These are phyloP conservation scores for Aeoliscus strigatus DNA, from an alignment of 2,797 vertebrate genomes.

Conservation along the genomic window DNA sequence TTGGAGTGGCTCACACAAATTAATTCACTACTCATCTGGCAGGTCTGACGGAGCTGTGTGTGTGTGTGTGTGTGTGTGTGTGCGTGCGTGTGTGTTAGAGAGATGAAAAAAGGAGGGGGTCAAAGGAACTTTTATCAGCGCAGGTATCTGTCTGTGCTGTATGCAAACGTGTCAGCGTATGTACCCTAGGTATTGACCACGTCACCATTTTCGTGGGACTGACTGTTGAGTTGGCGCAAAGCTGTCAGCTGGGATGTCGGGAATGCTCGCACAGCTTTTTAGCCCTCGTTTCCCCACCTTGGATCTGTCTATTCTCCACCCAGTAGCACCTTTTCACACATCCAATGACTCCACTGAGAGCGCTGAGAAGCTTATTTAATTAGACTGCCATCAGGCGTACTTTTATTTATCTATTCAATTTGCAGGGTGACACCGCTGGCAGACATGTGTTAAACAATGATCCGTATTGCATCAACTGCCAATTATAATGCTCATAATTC, in stretches of 20 bases:
- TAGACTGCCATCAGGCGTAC: slow-evolving; percentile 71
- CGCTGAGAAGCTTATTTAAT: slow-evolving; percentile 75
- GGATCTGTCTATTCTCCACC: slow-evolving; percentile 30
- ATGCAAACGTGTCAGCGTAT: slow-evolving; percentile 24
- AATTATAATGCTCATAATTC: no score
- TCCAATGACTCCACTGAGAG: slow-evolving; percentile 51
- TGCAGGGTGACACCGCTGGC: slow-evolving; percentile 33
- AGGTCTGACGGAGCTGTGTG: slow-evolving; percentile 75
- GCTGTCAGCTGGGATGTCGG: slow-evolving; percentile 46
- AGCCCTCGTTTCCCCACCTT: neutral
- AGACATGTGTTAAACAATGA: no score
- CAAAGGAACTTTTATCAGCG: slow-evolving; percentile 44
- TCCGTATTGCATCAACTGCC: no score
- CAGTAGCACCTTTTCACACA: slow-evolving; percentile 61
- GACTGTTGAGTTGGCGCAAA: slow-evolving; percentile 38
- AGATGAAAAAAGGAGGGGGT: slow-evolving; percentile 23
- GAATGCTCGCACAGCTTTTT: slow-evolving; percentile 30
- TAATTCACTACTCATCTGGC: slow-evolving; percentile 98
- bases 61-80: slow-evolving; percentile 3
- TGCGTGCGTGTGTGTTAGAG: slow-evolving; percentile 32
- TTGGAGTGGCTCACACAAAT: slow-evolving; percentile 98
- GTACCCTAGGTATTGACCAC: slow-evolving; percentile 25
- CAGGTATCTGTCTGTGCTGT: slow-evolving; percentile 26
- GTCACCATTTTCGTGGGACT: slow-evolving; percentile 25
- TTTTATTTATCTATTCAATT: slow-evolving; percentile 65